A percentile compares a stretch with the other conserved stretches of the same genome.
These are phyloP conservation scores for Doris montereyensis DNA, from an alignment of 2,888 invertebrate genomes.

Conservation along the genomic window DNA sequence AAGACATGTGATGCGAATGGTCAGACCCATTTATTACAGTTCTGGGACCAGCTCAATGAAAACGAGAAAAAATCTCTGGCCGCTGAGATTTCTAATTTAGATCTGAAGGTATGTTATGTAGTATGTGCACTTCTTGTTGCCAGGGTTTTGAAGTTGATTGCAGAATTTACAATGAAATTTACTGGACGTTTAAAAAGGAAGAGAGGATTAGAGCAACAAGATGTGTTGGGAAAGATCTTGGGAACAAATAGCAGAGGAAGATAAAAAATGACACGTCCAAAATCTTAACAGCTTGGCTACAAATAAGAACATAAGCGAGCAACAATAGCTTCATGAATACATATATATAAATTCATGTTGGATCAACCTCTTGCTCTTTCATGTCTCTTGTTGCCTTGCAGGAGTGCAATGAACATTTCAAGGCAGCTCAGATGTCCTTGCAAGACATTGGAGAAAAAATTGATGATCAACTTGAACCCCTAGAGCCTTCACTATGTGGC, in stretches of 20 bases:
- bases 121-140: no score
- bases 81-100: conserved; percentile 77
- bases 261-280: background rate
- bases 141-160: no score
- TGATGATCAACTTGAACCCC: conserved; percentile 87
- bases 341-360: no score
- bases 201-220: no score
- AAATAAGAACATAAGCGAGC: no score
- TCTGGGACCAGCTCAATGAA: conserved; percentile 83
- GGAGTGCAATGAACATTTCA: conserved; percentile 82
- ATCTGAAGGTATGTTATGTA: conserved; percentile 77
- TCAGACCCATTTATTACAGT: conserved; percentile 87
- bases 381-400: conserved; percentile 44
- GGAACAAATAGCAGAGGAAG: background rate
- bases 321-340: no score
- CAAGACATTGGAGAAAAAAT: conserved; percentile 66
- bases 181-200: no score
- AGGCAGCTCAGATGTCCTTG: conserved; percentile 61
- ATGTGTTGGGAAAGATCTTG: background rate
- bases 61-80: conserved; percentile 78
- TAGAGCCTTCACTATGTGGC: conserved; percentile 86
- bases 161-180: no score
- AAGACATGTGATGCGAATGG: conserved; percentile 75
- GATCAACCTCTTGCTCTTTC: background rate
- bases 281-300: no score